These are phyloP conservation scores for Hycleus cichorii DNA, from an alignment of 1,140 invertebrate genomes.

Conservation along the genomic window DNA sequence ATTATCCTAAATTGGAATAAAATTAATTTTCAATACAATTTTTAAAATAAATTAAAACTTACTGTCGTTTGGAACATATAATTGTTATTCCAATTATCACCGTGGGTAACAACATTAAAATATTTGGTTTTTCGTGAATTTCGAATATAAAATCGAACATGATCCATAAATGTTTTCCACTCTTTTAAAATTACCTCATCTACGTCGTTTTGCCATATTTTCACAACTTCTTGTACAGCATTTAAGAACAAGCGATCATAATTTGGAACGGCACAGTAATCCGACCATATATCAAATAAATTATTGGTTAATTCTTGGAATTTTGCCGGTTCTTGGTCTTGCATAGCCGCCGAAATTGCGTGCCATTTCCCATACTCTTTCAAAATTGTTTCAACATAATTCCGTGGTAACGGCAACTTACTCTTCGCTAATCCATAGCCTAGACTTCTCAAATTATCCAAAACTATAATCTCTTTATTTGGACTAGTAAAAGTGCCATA, in stretches of 20 bases:
- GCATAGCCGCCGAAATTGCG: constrained; percentile 45
- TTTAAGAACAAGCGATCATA: too few species aligned
- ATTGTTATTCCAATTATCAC: constrained; percentile 29
- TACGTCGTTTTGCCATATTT: constrained; percentile 3
- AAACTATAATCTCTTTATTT: not conserved
- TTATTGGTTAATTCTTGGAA: constrained; percentile 22
- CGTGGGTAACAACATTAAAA: constrained; percentile 18
- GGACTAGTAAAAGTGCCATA: not conserved
- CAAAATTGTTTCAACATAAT: constrained; percentile 33
- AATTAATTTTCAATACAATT: not conserved
- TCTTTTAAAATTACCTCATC: constrained; percentile 9
- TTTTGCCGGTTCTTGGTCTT: constrained; percentile 33
- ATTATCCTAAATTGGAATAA: not conserved
- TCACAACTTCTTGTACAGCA: too few species aligned
- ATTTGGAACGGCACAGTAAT: too few species aligned
- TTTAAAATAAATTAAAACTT: constrained; percentile 8
- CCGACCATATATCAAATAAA: constrained; percentile 16
- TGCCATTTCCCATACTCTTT: constrained; percentile 46
- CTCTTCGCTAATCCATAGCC: not conserved
- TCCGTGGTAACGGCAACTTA: not conserved
- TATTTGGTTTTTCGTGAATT: not conserved
- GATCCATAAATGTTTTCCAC: not conserved
- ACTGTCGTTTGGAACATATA: constrained; percentile 26
- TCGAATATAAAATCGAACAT: constrained; percentile 5
- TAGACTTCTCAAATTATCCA: not conserved